Conservation (phyloP, 2,888 invertebrate species). For the Pachliopta kotzebuea region DNA sequence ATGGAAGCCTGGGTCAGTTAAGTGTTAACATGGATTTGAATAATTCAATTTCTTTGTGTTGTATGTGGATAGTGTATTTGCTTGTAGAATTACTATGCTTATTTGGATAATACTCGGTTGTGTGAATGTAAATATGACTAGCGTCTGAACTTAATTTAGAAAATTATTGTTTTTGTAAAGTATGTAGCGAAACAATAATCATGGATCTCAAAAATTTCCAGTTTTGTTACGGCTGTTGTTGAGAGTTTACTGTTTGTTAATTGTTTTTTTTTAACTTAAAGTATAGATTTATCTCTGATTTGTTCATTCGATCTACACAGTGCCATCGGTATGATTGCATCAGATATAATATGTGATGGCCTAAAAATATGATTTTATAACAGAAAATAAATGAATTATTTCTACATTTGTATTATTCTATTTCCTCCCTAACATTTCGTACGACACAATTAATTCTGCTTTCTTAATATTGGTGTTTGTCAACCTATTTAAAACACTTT, state of each 20-base stretch:
- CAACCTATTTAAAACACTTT: neutral
- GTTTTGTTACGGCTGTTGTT: slow-evolving; percentile 72
- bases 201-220: slow-evolving; percentile 51
- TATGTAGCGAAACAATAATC: slow-evolving; percentile 42
- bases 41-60: slow-evolving; percentile 17
- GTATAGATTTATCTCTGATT: neutral
- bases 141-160: slow-evolving; percentile 7
- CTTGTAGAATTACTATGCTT: slow-evolving; percentile 27
- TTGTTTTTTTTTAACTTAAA: slow-evolving; percentile 5
- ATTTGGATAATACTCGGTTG: slow-evolving; percentile 60
- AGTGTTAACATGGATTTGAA: slow-evolving; percentile 1
- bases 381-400: slow-evolving; percentile 28
- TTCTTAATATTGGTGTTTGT: neutral
- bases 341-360: slow-evolving; percentile 11
- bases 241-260: slow-evolving; percentile 54
- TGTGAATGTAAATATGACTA: slow-evolving; percentile 63
- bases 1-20: neutral
- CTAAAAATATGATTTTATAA: slow-evolving; percentile 25
- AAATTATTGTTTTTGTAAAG: slow-evolving; percentile 8
- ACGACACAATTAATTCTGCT: neutral
- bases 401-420: slow-evolving; percentile 24
- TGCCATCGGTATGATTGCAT: slow-evolving; percentile 1
- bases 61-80: slow-evolving; percentile 16
- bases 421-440: neutral
- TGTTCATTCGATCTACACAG: neutral